A percentile compares a stretch with the other conserved stretches of the same genome.
These are phyloP conservation scores for Cylindroiulus punctatus DNA, from an alignment of 2,888 invertebrate species.

Conservation along the genomic window DNA sequence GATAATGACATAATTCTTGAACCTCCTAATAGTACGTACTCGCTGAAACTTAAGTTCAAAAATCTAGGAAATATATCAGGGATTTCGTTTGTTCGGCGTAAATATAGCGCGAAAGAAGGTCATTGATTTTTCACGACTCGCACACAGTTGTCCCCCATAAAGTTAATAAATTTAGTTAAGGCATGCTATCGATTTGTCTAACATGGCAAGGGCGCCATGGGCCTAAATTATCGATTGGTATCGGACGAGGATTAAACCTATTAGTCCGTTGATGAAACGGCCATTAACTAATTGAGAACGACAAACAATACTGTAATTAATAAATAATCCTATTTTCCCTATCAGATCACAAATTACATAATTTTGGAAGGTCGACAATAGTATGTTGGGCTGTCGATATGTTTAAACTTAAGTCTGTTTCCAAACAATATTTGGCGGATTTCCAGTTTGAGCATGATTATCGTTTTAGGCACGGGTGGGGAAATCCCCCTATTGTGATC, in stretches of 20 bases:
- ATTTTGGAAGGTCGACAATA: no score
- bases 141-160: neutral
- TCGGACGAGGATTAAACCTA: neutral
- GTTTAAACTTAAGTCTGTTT: neutral
- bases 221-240: neutral
- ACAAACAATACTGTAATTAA: neutral
- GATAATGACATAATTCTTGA: no score
- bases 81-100: neutral
- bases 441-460: neutral
- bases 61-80: no score
- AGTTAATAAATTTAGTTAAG: conserved; percentile 27
- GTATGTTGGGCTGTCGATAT: no score
- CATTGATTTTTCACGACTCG: neutral
- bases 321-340: neutral
- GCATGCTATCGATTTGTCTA: neutral
- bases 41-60: no score
- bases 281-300: neutral
- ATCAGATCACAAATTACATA: no score
- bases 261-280: neutral
- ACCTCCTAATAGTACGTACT: no score
- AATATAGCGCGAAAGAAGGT: neutral
- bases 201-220: neutral
- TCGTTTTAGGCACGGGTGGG: neutral
- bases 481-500: neutral
- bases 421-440: neutral